Conservation (phyloP, 2,888 invertebrate genomes). For the Tachina lurida region DNA sequence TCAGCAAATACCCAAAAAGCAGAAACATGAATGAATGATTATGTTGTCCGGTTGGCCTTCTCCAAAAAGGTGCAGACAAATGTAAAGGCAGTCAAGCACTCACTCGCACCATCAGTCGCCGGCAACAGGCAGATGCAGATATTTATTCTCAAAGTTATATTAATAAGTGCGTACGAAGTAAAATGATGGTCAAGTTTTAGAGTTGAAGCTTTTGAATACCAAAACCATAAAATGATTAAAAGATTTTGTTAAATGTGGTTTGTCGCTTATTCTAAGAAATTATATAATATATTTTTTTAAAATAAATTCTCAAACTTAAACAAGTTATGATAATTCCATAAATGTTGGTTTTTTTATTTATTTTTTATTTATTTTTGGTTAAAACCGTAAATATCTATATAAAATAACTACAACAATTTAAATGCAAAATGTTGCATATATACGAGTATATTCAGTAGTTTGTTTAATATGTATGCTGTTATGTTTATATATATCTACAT, state of each 20-base stretch:
- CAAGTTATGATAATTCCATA: conserved; percentile 65
- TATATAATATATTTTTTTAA: conserved; percentile 21
- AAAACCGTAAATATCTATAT: conserved; percentile 22
- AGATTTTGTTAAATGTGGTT: conserved; percentile 8
- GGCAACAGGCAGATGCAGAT: neutral
- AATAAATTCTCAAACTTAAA: conserved; percentile 30
- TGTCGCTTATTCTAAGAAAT: neutral
- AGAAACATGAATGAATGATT: conserved; percentile 37
- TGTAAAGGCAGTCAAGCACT: conserved; percentile 32
- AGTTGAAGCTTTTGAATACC: neutral
- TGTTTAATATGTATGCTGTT: conserved; percentile 20
- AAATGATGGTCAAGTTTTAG: conserved; percentile 52
- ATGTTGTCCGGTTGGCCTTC: conserved; percentile 66
- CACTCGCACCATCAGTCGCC: neutral
- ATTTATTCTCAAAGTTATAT: conserved; percentile 9
- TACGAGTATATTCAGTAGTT: neutral
- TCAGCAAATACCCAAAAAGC: neutral
- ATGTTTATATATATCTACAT: no score
- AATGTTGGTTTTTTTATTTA: neutral
- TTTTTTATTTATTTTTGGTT: conserved; percentile 12
- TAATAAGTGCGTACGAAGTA: conserved; percentile 55
- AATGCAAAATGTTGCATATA: neutral
- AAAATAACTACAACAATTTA: no score
- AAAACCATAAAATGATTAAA: neutral
- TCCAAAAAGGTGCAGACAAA: conserved; percentile 48